Conservation (phyloP, 2,888 invertebrate genomes). For the Lymantria monacha region DNA sequence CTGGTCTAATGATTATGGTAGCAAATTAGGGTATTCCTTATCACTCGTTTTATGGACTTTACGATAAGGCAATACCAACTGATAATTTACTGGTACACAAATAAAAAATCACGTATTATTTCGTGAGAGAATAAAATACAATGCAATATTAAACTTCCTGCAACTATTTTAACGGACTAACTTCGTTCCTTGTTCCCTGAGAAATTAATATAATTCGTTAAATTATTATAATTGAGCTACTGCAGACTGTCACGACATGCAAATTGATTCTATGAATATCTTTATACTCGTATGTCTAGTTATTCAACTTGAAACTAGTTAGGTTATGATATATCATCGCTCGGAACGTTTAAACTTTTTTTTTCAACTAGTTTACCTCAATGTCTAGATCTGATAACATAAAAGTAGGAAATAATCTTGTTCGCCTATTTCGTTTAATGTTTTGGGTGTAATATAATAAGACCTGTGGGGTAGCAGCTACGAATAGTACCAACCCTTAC, state of each 20-base stretch:
- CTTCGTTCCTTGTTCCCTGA: conserved; percentile 46
- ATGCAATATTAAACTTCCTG: conserved; percentile 32
- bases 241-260: conserved; percentile 7
- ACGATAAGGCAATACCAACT: conserved; percentile 22
- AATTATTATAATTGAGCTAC: too few species aligned
- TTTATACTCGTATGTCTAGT: background rate
- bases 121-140: conserved; percentile 32
- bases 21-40: conserved; percentile 40
- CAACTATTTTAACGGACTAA: conserved; percentile 17
- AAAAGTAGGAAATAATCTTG: too few species aligned
- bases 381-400: too few species aligned
- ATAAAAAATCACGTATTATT: conserved; percentile 13
- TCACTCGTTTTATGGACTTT: conserved; percentile 37
- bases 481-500: too few species aligned
- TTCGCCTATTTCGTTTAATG: too few species aligned
- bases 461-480: too few species aligned
- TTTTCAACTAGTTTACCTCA: background rate
- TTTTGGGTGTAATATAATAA: too few species aligned
- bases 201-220: conserved; percentile 31
- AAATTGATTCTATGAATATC: conserved; percentile 14
- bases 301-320: background rate
- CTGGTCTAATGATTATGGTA: conserved; percentile 44
- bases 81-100: background rate
- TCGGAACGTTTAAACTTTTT: background rate
- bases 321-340: background rate